Percentiles rank a stretch among this genome's conserved stretches.
Conservation (phyloP, 2,113 vertebrate genomes). For the Phocoena sinus region DNA sequence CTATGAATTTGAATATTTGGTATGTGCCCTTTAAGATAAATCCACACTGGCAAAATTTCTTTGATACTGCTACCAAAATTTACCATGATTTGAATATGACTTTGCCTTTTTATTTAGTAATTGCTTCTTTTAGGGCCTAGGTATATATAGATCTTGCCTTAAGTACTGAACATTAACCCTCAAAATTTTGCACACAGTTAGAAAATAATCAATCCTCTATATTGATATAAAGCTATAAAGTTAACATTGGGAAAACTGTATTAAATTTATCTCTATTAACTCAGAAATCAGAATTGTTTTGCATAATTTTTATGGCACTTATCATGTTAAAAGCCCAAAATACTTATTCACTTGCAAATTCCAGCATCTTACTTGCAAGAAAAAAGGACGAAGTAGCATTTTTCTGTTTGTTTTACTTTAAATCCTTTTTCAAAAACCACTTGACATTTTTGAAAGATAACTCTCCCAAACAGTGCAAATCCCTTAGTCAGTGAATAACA, state of each 20-base stretch:
- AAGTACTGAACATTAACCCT: background rate
- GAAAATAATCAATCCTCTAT: background rate
- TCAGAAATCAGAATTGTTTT: background rate
- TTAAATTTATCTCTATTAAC: background rate
- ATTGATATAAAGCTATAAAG: background rate
- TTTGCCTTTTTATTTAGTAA: background rate
- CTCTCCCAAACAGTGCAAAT: background rate
- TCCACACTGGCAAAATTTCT: background rate
- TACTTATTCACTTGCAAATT: background rate
- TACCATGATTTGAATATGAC: background rate
- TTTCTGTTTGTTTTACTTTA: background rate
- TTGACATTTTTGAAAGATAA: background rate
- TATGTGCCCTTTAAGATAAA: background rate
- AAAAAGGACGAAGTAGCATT: background rate
- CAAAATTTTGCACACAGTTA: background rate
- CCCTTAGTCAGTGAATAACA: background rate
- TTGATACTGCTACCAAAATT: background rate
- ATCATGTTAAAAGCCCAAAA: background rate
- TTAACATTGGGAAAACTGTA: background rate
- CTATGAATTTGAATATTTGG: background rate
- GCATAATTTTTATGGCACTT: background rate
- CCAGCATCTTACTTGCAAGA: background rate
- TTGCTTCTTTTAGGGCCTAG: background rate
- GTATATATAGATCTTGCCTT: background rate
- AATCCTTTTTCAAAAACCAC: background rate